phyloP scores from a whole-genome alignment of 2,113 vertebrate species.

The Crotalus horridus region DNA sequence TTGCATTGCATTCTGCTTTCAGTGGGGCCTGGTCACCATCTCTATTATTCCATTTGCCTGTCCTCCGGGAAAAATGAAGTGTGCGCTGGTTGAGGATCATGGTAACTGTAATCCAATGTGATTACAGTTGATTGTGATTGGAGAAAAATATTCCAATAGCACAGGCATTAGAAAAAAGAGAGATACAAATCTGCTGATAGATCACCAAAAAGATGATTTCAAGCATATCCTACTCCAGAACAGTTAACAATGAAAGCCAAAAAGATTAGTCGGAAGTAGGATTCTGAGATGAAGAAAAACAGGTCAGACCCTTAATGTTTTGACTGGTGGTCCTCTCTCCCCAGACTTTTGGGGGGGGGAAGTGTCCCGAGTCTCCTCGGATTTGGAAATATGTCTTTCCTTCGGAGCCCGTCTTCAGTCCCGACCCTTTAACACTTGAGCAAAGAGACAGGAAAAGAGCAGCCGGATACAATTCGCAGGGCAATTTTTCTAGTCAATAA shows the following conservation, averaged over 20 bases:
- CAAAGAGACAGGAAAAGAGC: background rate
- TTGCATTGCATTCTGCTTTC: background rate
- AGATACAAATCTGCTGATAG: background rate
- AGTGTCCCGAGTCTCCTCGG: background rate
- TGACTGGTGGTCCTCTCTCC: background rate
- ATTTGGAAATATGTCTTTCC: background rate
- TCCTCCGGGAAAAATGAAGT: background rate
- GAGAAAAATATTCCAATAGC: background rate
- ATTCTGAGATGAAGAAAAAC: background rate
- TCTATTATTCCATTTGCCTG: background rate
- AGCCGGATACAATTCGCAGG: background rate
- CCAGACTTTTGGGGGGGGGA: background rate
- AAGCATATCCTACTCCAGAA: background rate
- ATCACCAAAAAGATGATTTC: background rate
- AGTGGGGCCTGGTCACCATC: background rate
- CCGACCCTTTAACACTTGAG: background rate
- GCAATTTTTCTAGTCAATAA: background rate
- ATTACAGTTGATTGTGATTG: background rate
- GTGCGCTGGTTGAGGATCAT: background rate
- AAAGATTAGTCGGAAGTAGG: background rate
- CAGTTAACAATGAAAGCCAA: background rate
- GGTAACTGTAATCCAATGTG: background rate
- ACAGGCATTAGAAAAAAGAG: background rate
- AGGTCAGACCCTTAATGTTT: background rate
- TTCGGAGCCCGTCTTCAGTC: background rate